Base-by-base conservation (phyloP, 2,888 invertebrate species). In the Ophion costatus region DNA sequence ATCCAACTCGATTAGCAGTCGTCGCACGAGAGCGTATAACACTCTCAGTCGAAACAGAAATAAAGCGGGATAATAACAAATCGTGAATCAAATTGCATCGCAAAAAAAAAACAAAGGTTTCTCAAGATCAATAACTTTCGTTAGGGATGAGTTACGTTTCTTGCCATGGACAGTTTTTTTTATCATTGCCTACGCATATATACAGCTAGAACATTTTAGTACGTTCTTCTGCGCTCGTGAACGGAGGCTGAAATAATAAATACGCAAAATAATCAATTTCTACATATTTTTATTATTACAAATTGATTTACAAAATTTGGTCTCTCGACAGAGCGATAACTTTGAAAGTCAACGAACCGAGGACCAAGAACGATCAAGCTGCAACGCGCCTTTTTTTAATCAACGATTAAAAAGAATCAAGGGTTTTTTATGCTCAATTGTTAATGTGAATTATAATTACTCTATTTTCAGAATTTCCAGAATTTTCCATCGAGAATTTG, bases 1-100 rank as follows among this genome's bases (percentile, higher is more conserved):
- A 85, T 78, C 77, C 84, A 69, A 80, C 80, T 14, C 51, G 66
- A 83, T 88, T 85, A 82, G 59, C 61, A 86, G 81, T 82, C 85
- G 79, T 66, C 63, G 80, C 79, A 82, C 84, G 84, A 75, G 63
- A 86, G 69, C 71, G 78, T 67, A 64, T 77, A 57, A 51, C 64
- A 69, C 29, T 38, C 42, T 20, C 70, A 42, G 59, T 42, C 66
- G 76, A 56, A 56, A 73, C 63, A 66, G 51, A 79, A 80, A 76
- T 38, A 63, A 66, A 73, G 59, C 57, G 57, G 22, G 20, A 69
- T 51, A 77, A 81, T 63, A 17, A 63, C 51, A 51, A 17, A 42
- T 2, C 61, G 17, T 42, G 51, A 14, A 51, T 73, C 9, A 59
- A 20, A 29, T 64, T 42, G 14, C 2, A 24, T 70, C 33, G 45